These are phyloP conservation scores for Ichneumoninae sp. DNA, from an alignment of 2,888 invertebrate species.

Conservation along the genomic window DNA sequence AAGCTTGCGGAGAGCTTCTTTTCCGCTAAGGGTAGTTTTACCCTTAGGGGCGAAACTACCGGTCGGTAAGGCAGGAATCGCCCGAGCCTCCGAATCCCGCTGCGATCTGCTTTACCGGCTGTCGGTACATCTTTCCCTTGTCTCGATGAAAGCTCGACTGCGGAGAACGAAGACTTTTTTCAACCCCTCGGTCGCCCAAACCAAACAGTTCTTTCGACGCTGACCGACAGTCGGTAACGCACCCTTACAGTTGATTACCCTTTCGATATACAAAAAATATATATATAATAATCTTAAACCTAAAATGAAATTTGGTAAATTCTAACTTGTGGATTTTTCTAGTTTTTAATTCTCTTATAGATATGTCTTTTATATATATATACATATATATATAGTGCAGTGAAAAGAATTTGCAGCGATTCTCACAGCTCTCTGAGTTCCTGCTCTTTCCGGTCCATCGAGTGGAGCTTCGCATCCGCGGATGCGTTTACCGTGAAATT, in stretches of 20 bases:
- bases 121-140: neutral
- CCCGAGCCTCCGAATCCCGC: neutral
- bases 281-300: neutral
- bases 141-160: constrained; percentile 17
- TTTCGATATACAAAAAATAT: too few species aligned
- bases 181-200: neutral
- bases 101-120: neutral
- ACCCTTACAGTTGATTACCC: neutral
- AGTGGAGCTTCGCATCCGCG: neutral
- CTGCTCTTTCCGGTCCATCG: neutral
- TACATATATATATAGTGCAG: neutral
- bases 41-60: neutral
- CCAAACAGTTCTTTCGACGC: neutral
- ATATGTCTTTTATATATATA: too few species aligned
- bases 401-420: neutral
- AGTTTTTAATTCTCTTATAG: too few species aligned
- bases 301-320: neutral
- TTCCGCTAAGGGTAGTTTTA: constrained; percentile 1
- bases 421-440: neutral
- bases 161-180: constrained; percentile 1
- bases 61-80: constrained; percentile 30
- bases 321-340: neutral
- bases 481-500: neutral
- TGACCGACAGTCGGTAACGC: constrained; percentile 6
- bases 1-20: neutral